Percentiles rank a stretch among this genome's conserved stretches.
Evolutionary conservation across 2,113 vertebrate species (phyloP).

Genomic region (Leiothrix lutea): DNA sequence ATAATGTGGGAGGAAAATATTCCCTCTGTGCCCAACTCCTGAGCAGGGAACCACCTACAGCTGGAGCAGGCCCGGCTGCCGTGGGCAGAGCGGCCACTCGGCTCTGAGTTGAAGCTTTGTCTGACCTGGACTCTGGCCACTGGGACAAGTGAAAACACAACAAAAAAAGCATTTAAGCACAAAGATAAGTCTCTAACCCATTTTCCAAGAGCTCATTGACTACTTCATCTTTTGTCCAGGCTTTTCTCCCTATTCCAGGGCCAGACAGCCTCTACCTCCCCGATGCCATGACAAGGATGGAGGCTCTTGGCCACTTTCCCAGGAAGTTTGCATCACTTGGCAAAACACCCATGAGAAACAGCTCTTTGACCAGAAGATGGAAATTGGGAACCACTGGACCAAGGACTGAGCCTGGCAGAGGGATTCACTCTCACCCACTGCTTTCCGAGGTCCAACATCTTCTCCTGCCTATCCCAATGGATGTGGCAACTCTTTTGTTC

Average conservation of each 20-base stretch:
- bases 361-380: background rate
- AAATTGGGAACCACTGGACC: background rate
- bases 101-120: background rate
- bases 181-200: background rate
- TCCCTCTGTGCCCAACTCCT: background rate
- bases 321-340: background rate
- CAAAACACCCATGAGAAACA: background rate
- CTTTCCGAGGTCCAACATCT: background rate
- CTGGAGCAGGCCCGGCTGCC: background rate
- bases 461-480: background rate
- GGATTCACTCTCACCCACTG: background rate
- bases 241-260: background rate
- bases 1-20: background rate
- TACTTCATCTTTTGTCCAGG: background rate
- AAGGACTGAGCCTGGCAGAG: background rate
- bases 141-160: background rate
- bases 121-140: background rate
- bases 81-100: fast-evolving
- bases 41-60: background rate
- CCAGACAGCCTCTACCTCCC: background rate
- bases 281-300: background rate
- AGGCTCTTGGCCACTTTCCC: background rate
- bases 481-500: background rate
- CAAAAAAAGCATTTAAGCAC: background rate
- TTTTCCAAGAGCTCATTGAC: background rate